Evolutionary conservation across 2,797 vertebrate species (phyloP).

Genomic region (Saxicola maurus): DNA sequence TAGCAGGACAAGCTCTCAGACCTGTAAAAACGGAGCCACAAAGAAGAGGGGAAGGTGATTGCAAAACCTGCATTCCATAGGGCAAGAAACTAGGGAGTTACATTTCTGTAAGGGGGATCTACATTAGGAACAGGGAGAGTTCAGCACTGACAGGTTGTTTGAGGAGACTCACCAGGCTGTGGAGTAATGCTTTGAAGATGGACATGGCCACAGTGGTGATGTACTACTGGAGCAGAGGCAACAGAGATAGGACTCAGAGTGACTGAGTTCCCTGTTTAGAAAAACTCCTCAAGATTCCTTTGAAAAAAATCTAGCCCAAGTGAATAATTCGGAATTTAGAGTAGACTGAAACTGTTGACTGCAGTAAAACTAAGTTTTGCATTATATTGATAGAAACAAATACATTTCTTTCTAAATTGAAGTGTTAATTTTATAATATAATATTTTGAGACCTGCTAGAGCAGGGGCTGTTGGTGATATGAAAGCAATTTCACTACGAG

Average conservation of each 20-base stretch:
- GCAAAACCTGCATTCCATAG: not conserved
- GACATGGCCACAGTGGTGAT: not conserved
- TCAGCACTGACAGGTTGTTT: not conserved
- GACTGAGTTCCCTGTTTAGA: not conserved
- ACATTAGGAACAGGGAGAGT: not conserved
- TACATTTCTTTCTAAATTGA: not conserved
- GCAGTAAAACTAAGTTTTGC: not conserved
- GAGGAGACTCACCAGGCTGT: not conserved
- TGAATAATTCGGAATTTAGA: not conserved
- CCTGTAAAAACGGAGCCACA: not conserved
- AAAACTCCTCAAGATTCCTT: not conserved
- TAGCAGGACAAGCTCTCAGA: not conserved
- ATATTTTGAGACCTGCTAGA: not conserved
- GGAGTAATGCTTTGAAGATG: not conserved
- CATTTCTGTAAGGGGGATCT: not conserved
- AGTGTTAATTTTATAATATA: not conserved
- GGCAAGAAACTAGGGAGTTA: not conserved
- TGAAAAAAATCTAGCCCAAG: not conserved
- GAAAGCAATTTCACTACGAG: not conserved
- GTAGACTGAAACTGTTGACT: not conserved
- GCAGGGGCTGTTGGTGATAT: not conserved
- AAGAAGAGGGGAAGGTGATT: not conserved
- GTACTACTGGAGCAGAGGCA: not conserved
- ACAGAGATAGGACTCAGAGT: rapidly evolving
- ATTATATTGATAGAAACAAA: not conserved